Conservation (phyloP, 2,888 invertebrate species). For the Ganaspis brasiliensis region DNA sequence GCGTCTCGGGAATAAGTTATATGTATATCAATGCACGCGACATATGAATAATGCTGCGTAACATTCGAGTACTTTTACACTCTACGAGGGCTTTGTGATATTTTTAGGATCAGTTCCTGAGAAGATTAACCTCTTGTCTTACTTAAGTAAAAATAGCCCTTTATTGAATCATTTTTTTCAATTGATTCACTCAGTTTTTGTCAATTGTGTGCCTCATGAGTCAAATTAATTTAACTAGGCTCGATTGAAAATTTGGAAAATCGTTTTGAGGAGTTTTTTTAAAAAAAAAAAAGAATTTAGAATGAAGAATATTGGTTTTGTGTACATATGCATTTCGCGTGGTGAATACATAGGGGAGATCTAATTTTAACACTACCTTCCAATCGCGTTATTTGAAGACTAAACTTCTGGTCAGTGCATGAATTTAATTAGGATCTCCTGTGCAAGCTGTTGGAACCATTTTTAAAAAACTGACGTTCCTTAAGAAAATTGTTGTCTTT, state of each 20-base stretch:
- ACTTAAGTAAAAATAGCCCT: slow-evolving; percentile 75
- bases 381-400: slow-evolving; percentile 33
- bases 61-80: slow-evolving; percentile 64
- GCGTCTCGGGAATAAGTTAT: slow-evolving; percentile 36
- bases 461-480: not conserved
- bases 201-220: not conserved
- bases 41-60: slow-evolving; percentile 57
- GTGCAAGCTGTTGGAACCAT: not conserved
- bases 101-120: slow-evolving; percentile 74
- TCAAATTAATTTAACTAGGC: not conserved
- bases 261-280: not conserved
- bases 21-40: slow-evolving; percentile 42
- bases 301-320: slow-evolving; percentile 11
- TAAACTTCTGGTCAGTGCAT: slow-evolving; percentile 33
- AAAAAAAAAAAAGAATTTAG: not conserved
- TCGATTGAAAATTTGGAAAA: not conserved
- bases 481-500: not conserved
- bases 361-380: slow-evolving; percentile 42
- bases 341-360: slow-evolving; percentile 29
- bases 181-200: slow-evolving; percentile 1
- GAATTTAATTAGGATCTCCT: slow-evolving; percentile 33
- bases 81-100: slow-evolving; percentile 70
- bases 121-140: slow-evolving; percentile 78
- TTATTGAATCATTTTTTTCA: slow-evolving; percentile 24
- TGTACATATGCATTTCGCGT: slow-evolving; percentile 19